Percentiles rank a stretch among this genome's conserved stretches.
Conservation (phyloP, 2,113 vertebrate genomes). For the Megaptera novaeangliae region DNA sequence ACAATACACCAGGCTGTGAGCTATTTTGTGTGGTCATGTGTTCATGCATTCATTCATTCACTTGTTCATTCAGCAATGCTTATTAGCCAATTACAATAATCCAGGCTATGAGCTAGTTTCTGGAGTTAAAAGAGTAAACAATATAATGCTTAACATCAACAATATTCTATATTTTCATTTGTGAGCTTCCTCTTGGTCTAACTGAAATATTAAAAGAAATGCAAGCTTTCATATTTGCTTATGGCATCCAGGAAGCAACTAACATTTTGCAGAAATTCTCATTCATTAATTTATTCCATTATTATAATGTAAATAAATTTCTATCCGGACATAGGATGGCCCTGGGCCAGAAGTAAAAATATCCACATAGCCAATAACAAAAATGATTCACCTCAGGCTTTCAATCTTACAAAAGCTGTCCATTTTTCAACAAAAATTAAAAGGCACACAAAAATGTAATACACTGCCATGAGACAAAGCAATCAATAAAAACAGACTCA, state of each 20-base stretch:
- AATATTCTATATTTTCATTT: background rate
- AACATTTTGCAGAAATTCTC: background rate
- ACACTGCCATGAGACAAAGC: background rate
- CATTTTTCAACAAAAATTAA: background rate
- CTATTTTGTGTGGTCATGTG: background rate
- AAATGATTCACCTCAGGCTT: background rate
- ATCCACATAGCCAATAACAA: background rate
- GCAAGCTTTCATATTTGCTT: background rate
- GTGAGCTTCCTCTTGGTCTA: background rate
- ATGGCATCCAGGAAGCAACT: background rate
- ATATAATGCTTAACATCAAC: background rate
- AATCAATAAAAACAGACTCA: background rate
- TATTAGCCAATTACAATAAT: background rate
- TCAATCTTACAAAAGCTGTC: background rate
- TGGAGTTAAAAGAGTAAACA: background rate
- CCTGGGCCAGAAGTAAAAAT: background rate
- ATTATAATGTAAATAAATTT: background rate
- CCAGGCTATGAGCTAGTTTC: background rate
- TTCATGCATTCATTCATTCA: background rate
- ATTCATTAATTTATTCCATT: background rate
- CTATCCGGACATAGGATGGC: background rate
- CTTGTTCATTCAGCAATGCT: background rate
- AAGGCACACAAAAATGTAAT: background rate
- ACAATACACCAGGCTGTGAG: background rate
- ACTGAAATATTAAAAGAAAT: background rate